A percentile compares a stretch with the other conserved stretches of the same genome.
phyloP scores from a whole-genome alignment of 1,140 invertebrate genomes.

The Saccostrea cuccullata region DNA sequence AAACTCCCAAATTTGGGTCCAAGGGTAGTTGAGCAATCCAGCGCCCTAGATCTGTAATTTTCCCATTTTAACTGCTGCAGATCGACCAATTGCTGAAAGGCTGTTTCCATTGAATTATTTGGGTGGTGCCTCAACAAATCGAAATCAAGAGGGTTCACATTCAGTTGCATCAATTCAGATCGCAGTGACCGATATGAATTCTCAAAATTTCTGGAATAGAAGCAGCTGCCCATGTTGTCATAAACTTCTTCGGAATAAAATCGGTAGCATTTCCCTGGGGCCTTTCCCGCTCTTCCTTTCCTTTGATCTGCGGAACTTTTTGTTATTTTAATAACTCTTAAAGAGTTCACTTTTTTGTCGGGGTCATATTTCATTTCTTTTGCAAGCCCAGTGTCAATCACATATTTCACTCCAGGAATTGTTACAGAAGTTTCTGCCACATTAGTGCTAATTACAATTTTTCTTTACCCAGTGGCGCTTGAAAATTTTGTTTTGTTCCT shows the following conservation, averaged over 20 bases:
- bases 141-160: constrained; percentile 67
- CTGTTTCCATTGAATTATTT: constrained; percentile 60
- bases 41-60: constrained; percentile 73
- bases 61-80: constrained; percentile 66
- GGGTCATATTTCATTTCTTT: constrained; percentile 74
- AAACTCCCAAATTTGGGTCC: constrained; percentile 66
- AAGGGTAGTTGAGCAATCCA: constrained; percentile 72
- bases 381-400: constrained; percentile 75
- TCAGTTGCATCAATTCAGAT: constrained; percentile 71
- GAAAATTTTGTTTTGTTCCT: constrained; percentile 88
- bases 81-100: constrained; percentile 60
- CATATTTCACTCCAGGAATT: constrained; percentile 75
- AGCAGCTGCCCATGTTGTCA: constrained; percentile 59
- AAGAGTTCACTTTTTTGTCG: constrained; percentile 67
- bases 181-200: constrained; percentile 69
- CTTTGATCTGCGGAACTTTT: constrained; percentile 74
- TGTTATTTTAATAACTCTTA: constrained; percentile 66
- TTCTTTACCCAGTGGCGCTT: constrained; percentile 65
- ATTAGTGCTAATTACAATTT: constrained; percentile 77
- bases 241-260: constrained; percentile 70
- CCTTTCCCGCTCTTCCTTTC: constrained; percentile 75
- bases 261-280: constrained; percentile 71
- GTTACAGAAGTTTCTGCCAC: constrained; percentile 78
- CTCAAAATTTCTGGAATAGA: constrained; percentile 72
- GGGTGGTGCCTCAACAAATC: constrained; percentile 73